phyloP scores from a whole-genome alignment of 2,113 vertebrate genomes.

The Rostratula benghalensis region DNA sequence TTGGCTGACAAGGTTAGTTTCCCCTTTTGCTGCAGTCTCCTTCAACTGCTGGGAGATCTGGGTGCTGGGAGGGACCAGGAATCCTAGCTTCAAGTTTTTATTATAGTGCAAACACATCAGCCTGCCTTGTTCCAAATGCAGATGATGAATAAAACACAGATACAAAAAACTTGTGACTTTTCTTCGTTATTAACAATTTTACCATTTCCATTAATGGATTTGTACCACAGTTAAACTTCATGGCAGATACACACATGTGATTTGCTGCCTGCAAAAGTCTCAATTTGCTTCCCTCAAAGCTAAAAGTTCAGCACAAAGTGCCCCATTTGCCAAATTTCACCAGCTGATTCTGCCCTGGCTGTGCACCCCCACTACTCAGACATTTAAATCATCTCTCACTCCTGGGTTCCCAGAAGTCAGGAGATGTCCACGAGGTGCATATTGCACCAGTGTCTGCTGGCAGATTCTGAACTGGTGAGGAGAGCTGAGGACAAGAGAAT shows the following conservation, averaged over 20 bases:
- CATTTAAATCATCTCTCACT: neutral
- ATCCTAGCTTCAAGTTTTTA: neutral
- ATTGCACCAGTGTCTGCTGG: neutral
- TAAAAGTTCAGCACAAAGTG: neutral
- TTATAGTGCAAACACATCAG: neutral
- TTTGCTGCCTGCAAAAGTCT: neutral
- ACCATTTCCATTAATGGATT: neutral
- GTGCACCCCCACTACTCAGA: too few relatives aligned
- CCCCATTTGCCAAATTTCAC: neutral
- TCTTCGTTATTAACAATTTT: neutral
- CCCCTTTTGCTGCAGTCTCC: neutral
- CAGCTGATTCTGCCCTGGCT: neutral
- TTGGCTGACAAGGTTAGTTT: neutral
- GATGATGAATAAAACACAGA: neutral
- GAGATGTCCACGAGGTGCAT: neutral
- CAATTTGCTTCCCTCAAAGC: neutral
- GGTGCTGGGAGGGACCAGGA: neutral
- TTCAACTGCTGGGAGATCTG: neutral
- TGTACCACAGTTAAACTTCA: neutral
- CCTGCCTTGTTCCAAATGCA: neutral
- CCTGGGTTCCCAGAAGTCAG: neutral
- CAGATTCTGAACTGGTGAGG: neutral
- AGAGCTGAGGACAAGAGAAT: neutral
- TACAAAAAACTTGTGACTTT: fast-evolving
- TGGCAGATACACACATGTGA: neutral